phyloP scores from a whole-genome alignment of 2,888 invertebrate species.

The Allygus modestus region DNA sequence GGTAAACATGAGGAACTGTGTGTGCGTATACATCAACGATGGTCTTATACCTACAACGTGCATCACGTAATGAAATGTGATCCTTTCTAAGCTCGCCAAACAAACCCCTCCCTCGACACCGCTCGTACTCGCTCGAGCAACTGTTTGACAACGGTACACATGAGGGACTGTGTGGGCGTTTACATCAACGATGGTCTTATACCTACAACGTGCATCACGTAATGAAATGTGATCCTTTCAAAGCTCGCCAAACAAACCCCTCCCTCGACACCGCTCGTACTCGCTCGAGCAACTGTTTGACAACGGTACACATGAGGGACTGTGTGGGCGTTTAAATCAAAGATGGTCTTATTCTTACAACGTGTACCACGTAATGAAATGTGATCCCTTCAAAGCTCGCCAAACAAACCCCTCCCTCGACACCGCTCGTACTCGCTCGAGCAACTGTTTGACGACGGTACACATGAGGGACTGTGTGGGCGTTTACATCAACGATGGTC shows the following conservation, averaged over 20 bases:
- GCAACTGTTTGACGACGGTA: not conserved
- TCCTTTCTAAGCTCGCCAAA: not conserved
- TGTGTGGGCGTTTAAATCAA: too few relatives aligned
- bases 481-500: too few relatives aligned
- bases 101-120: not conserved
- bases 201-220: too few relatives aligned
- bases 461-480: not conserved
- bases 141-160: not conserved
- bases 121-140: not conserved
- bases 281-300: not conserved
- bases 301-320: not conserved
- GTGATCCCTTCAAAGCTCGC: not conserved
- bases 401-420: not conserved
- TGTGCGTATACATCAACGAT: too few relatives aligned
- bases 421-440: not conserved
- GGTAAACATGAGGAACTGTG: not conserved
- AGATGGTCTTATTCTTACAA: too few relatives aligned
- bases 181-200: too few relatives aligned
- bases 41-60: too few relatives aligned
- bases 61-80: not conserved
- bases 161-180: too few relatives aligned
- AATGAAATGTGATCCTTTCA: not conserved
- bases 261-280: not conserved
- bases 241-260: not conserved
- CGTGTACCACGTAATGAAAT: not conserved